Percentiles rank a stretch among this genome's conserved stretches.
These are phyloP conservation scores for Spatulosminthurus flaviceps DNA, from an alignment of 2,888 invertebrate genomes.

Conservation along the genomic window DNA sequence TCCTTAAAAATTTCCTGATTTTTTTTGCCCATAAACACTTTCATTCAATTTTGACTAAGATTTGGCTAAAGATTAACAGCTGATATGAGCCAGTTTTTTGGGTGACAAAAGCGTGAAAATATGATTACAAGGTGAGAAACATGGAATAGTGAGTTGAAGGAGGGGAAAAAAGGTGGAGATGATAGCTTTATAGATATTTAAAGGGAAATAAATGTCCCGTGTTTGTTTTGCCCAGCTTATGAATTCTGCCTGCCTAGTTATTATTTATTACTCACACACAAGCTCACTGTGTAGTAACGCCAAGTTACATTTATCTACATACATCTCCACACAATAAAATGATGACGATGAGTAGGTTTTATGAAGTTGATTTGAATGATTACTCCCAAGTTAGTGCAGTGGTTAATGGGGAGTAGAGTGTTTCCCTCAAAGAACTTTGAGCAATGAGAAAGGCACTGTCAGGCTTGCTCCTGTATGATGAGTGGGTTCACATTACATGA, in stretches of 20 bases:
- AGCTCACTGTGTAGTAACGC: neutral
- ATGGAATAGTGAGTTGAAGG: conserved; percentile 27
- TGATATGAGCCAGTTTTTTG: neutral
- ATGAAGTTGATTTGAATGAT: conserved; percentile 1
- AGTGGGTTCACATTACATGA: conserved; percentile 37
- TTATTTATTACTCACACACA: conserved; percentile 12
- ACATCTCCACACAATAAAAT: neutral
- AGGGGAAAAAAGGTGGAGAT: conserved; percentile 35
- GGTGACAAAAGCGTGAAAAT: conserved; percentile 28
- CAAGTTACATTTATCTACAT: neutral
- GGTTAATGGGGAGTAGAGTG: neutral
- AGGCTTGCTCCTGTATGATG: conserved; percentile 33
- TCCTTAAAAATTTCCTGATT: too few relatives aligned
- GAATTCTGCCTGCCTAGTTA: neutral
- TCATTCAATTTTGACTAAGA: too few relatives aligned
- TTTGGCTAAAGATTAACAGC: too few relatives aligned
- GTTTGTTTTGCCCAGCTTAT: conserved; percentile 30
- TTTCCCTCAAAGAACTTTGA: neutral
- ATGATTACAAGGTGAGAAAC: conserved; percentile 27
- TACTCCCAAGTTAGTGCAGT: neutral
- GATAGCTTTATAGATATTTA: conserved; percentile 52
- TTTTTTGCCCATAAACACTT: too few relatives aligned
- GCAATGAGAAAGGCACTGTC: neutral
- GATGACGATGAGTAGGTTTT: conserved; percentile 11
- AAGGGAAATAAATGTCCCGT: conserved; percentile 47